phyloP scores from a whole-genome alignment of 2,888 invertebrate genomes.

The Tipula confusa region DNA sequence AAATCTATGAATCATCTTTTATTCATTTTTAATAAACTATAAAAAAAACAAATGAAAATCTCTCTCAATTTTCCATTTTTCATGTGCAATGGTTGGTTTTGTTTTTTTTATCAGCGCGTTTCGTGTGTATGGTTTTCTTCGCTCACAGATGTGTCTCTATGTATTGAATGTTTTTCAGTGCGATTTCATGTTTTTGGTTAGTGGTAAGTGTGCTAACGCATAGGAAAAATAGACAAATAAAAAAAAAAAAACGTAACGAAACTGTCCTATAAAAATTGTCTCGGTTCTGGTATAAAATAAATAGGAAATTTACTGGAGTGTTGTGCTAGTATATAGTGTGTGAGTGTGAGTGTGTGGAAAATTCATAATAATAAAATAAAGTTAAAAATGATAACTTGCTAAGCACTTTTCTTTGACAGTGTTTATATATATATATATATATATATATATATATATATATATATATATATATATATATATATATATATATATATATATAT shows the following conservation, averaged over 20 bases:
- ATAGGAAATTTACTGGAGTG: not conserved
- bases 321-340: not conserved
- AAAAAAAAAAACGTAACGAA: not conserved
- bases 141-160: not conserved
- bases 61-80: conserved; percentile 3
- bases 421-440: too few relatives aligned
- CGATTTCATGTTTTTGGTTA: not conserved
- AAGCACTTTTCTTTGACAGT: not conserved
- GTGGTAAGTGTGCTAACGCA: not conserved
- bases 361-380: not conserved
- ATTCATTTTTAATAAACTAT: conserved; percentile 20
- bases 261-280: not conserved
- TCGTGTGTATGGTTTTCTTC: not conserved
- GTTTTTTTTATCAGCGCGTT: not conserved
- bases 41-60: not conserved
- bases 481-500: too few relatives aligned
- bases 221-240: too few relatives aligned
- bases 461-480: too few relatives aligned
- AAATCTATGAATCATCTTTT: conserved; percentile 9
- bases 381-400: not conserved
- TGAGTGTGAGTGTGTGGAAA: not conserved
- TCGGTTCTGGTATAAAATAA: not conserved
- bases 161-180: not conserved
- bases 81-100: not conserved
- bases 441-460: too few relatives aligned